A percentile compares a stretch with the other conserved stretches of the same genome.
phyloP scores from a whole-genome alignment of 2,888 invertebrate genomes.

The Sinopyrophorus schimmeli region DNA sequence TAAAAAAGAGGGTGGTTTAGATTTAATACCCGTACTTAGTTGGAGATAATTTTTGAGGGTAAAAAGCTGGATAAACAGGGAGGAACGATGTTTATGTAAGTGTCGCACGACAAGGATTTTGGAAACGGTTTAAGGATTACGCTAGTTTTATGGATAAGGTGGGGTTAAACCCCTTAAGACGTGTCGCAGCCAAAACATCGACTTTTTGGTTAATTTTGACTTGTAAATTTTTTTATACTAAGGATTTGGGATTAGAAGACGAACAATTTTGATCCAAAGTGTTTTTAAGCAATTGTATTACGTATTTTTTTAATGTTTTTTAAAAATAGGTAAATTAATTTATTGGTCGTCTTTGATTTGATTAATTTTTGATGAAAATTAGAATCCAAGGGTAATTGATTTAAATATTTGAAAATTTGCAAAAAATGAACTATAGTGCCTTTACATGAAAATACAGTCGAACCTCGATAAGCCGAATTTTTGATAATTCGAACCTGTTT shows the following conservation, averaged over 20 bases:
- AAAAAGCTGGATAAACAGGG: slow-evolving; percentile 25
- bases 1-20: no score
- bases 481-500: no score
- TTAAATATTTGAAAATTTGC: no score
- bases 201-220: slow-evolving; percentile 1
- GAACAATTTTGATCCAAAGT: not conserved
- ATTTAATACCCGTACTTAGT: not conserved
- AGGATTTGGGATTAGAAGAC: not conserved
- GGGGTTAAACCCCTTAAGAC: slow-evolving; percentile 10
- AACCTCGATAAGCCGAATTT: no score
- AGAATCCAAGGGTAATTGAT: no score
- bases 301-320: no score
- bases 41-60: slow-evolving; percentile 7
- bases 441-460: no score
- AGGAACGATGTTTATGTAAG: slow-evolving; percentile 21
- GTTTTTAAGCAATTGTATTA: no score
- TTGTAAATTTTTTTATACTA: not conserved
- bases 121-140: slow-evolving; percentile 18
- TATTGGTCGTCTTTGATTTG: no score
- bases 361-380: no score
- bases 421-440: no score
- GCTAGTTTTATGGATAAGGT: slow-evolving; percentile 13
- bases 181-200: slow-evolving; percentile 13
- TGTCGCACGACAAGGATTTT: slow-evolving; percentile 18
- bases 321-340: no score